phyloP scores from a whole-genome alignment of 92 coral and sea anemone genomes.

The Bergia puertoricense region DNA sequence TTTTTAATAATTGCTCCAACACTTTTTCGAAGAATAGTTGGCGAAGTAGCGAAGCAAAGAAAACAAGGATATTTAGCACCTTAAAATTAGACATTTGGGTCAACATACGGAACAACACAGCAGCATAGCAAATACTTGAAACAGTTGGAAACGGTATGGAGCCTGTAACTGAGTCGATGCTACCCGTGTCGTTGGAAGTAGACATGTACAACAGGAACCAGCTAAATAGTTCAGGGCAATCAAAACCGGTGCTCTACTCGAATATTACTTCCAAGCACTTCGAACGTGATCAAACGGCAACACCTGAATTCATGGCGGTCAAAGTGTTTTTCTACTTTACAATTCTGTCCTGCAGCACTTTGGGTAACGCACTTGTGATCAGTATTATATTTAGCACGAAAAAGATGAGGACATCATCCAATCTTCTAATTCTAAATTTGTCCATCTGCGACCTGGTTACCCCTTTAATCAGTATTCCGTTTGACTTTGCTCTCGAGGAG shows the following conservation, averaged over 20 bases:
- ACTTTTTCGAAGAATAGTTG: background rate
- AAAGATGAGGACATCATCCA: conserved; percentile 80
- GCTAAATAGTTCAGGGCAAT: background rate
- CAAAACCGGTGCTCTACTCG: background rate
- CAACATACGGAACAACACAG: background rate
- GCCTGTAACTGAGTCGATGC: background rate
- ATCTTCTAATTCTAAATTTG: conserved; percentile 82
- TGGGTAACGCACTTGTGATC: conserved; percentile 88
- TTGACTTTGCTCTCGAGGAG: conserved; percentile 89
- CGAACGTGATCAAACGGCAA: conserved; percentile 22
- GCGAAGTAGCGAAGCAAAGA: background rate
- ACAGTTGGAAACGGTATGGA: conserved; percentile 15
- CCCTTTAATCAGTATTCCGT: conserved; percentile 86
- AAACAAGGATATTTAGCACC: background rate
- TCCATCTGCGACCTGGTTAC: conserved; percentile 90
- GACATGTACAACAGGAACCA: background rate
- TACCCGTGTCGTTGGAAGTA: background rate
- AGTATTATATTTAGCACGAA: conserved; percentile 63
- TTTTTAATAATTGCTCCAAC: background rate
- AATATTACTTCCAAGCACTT: conserved; percentile 1
- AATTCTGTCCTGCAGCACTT: conserved; percentile 72
- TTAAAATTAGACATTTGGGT: background rate
- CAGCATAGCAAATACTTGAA: background rate
- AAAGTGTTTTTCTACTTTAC: conserved; percentile 81
- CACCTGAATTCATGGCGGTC: conserved; percentile 55